phyloP scores from a whole-genome alignment of 2,888 invertebrate genomes.

The Smittia aterrima region DNA sequence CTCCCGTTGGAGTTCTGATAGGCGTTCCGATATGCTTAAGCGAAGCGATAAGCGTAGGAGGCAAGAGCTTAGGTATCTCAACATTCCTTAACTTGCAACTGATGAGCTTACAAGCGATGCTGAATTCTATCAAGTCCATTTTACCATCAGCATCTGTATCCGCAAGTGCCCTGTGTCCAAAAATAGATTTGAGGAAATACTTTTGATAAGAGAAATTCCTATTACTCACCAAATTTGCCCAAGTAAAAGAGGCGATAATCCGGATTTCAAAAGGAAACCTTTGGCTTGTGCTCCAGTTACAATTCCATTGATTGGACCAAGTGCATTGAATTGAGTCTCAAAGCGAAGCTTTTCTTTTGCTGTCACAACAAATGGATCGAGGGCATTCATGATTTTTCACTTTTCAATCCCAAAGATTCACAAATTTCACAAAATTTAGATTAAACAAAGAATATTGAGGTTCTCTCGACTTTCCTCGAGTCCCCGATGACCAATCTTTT shows the following conservation, averaged over 20 bases:
- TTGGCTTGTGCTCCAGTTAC: constrained; percentile 93
- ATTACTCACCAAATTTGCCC: constrained; percentile 88
- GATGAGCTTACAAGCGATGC: constrained; percentile 95
- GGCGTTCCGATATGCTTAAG: constrained; percentile 57
- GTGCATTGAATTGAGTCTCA: constrained; percentile 84
- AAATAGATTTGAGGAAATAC: no score
- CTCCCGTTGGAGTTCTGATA: constrained; percentile 50
- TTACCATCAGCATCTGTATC: constrained; percentile 97
- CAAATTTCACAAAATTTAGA: no score
- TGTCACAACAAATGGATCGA: constrained; percentile 85
- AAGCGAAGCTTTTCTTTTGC: constrained; percentile 84
- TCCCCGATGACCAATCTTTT: no score
- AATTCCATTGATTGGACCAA: constrained; percentile 82
- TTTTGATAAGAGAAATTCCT: background rate
- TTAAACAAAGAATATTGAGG: no score
- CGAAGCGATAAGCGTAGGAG: constrained; percentile 70
- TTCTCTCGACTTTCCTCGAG: no score
- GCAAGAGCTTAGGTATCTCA: constrained; percentile 84
- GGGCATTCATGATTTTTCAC: constrained; percentile 45
- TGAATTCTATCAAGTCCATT: constrained; percentile 94
- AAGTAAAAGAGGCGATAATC: constrained; percentile 81
- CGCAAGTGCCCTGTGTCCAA: constrained; percentile 68
- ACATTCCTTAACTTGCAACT: constrained; percentile 88
- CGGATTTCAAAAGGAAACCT: constrained; percentile 87
- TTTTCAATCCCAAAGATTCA: no score